A percentile compares a stretch with the other conserved stretches of the same genome.
phyloP scores from a whole-genome alignment of 2,797 vertebrate species.

The Sternotherus odoratus region DNA sequence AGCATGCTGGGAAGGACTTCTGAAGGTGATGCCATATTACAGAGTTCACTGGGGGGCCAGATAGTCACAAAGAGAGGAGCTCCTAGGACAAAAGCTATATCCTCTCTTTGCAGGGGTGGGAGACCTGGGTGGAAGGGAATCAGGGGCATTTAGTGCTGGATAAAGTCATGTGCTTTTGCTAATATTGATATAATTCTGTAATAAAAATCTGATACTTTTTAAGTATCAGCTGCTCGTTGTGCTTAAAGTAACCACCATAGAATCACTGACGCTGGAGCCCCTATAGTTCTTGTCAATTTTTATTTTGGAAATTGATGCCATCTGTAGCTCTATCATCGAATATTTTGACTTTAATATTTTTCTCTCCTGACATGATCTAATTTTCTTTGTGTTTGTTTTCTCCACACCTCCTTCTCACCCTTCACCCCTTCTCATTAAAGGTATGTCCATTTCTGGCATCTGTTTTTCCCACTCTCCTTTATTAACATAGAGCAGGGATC shows the following conservation, averaged over 20 bases:
- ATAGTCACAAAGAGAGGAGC: background rate
- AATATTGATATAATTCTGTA: background rate
- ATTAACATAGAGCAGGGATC: background rate
- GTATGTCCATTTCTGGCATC: background rate
- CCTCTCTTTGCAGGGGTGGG: accelerated
- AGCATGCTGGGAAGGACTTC: background rate
- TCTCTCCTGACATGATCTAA: background rate
- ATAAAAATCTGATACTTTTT: background rate
- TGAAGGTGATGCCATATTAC: background rate
- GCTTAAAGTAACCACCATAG: background rate
- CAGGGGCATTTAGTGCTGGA: background rate
- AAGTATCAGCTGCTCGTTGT: background rate
- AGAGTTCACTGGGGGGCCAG: accelerated
- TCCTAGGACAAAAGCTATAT: background rate
- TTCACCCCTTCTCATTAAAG: background rate
- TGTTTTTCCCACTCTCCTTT: background rate
- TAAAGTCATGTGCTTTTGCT: background rate
- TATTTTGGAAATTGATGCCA: constrained; percentile 2
- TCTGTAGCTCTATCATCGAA: constrained; percentile 32
- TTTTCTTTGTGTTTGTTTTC: constrained; percentile 16
- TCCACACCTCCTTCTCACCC: background rate
- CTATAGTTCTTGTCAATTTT: background rate
- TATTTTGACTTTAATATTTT: constrained; percentile 41
- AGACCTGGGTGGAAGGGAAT: accelerated
- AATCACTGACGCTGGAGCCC: accelerated